Evolutionary conservation across 2,888 invertebrate species (phyloP).

Genomic region (Drosophila birchii): DNA sequence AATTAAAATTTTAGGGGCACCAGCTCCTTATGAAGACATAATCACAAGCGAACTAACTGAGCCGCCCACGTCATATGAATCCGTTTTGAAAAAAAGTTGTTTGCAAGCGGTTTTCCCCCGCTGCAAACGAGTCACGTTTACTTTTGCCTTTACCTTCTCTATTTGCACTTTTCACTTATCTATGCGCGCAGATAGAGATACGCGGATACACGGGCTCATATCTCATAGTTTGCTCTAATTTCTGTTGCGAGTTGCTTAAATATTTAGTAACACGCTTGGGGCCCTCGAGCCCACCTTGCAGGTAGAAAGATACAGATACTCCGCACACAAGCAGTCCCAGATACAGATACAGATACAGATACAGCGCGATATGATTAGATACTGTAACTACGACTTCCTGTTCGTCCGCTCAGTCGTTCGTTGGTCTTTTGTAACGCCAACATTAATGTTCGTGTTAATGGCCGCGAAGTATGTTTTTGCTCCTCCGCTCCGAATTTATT

Average conservation of each 20-base stretch:
- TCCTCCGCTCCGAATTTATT: constrained; percentile 7
- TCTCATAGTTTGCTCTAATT: constrained; percentile 72
- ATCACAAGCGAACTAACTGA: constrained; percentile 17
- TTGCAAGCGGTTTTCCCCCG: constrained; percentile 13
- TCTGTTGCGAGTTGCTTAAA: constrained; percentile 71
- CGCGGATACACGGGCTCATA: constrained; percentile 42
- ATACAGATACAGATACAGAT: constrained; percentile 48
- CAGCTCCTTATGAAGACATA: constrained; percentile 33
- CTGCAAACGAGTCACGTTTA: constrained; percentile 59
- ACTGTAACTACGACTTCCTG: constrained; percentile 66
- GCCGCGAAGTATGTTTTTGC: constrained; percentile 11
- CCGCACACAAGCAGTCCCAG: constrained; percentile 33
- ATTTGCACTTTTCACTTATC: constrained; percentile 75
- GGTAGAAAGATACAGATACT: constrained; percentile 21
- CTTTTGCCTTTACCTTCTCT: constrained; percentile 53
- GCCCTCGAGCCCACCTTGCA: constrained; percentile 29
- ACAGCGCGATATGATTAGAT: constrained; percentile 70
- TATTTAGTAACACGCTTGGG: constrained; percentile 68
- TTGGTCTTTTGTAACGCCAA: constrained; percentile 21
- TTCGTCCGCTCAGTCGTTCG: constrained; percentile 40
- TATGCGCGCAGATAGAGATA: constrained; percentile 34
- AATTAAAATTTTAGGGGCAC: constrained; percentile 30
- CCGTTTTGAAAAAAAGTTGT: constrained; percentile 60
- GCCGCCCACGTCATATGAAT: constrained; percentile 40
- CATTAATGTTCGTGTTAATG: constrained; percentile 35